Evolutionary conservation across 2,888 invertebrate genomes (phyloP).

Genomic region (Tortrix viridana): DNA sequence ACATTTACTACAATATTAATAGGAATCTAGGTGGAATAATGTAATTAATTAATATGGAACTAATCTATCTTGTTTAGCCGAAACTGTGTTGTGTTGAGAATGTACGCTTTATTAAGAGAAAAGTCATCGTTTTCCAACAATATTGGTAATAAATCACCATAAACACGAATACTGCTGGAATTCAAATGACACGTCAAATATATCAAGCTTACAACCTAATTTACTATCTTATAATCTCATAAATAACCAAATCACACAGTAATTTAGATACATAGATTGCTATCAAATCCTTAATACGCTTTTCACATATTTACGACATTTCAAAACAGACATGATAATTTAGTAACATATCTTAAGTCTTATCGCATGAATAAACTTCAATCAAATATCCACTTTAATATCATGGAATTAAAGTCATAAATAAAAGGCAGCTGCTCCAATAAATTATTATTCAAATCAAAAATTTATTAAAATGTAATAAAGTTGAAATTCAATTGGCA

Average conservation of each 20-base stretch:
- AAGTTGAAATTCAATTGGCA: neutral
- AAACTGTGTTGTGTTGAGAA: too few relatives aligned
- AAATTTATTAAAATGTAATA: neutral
- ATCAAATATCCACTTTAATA: neutral
- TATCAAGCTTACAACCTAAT: neutral
- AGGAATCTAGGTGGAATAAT: too few relatives aligned
- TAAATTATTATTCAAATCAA: neutral
- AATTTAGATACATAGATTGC: neutral
- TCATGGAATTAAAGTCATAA: too few relatives aligned
- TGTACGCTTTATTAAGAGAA: too few relatives aligned
- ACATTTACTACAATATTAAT: too few relatives aligned
- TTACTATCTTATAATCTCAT: neutral
- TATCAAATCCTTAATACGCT: neutral
- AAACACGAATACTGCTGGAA: neutral
- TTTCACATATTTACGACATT: slow-evolving; percentile 3
- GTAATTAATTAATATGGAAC: too few relatives aligned
- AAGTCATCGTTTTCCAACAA: too few relatives aligned
- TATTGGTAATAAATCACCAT: too few relatives aligned
- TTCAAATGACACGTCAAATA: neutral
- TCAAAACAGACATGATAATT: neutral
- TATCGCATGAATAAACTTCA: neutral
- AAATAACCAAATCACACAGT: slow-evolving; percentile 1
- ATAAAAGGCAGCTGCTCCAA: neutral
- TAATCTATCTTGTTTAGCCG: neutral
- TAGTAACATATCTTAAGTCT: neutral